Conservation (phyloP, 1,140 invertebrate species). For the Antheraea mylitta region DNA sequence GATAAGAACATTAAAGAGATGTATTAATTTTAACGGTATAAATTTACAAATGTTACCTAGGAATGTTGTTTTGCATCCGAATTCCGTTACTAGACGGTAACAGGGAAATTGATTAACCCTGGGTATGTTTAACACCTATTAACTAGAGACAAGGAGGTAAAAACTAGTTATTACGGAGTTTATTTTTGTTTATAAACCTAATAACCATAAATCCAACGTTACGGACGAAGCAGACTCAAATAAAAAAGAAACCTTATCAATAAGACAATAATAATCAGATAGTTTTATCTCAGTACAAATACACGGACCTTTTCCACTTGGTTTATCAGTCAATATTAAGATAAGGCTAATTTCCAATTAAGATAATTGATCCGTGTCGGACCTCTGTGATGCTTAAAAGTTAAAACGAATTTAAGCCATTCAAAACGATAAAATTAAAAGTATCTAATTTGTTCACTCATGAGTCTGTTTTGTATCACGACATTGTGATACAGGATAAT, state of each 20-base stretch:
- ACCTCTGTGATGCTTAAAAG: constrained; percentile 45
- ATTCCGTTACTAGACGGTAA: background rate
- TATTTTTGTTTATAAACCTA: background rate
- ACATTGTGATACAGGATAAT: too few relatives aligned
- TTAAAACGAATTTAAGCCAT: constrained; percentile 15
- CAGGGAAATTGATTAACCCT: background rate
- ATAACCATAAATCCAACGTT: background rate
- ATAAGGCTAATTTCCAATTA: constrained; percentile 64
- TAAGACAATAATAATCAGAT: background rate
- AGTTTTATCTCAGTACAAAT: constrained; percentile 10
- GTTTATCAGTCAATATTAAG: constrained; percentile 48
- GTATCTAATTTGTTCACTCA: background rate
- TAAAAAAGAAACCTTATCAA: background rate
- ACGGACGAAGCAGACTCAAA: background rate
- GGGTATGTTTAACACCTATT: background rate
- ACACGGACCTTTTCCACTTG: constrained; percentile 27
- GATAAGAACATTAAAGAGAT: background rate
- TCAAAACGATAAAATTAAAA: constrained; percentile 3
- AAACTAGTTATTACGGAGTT: background rate
- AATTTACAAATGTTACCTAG: background rate
- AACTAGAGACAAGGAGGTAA: background rate
- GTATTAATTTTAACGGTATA: background rate
- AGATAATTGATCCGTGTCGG: constrained; percentile 63
- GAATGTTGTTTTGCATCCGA: background rate
- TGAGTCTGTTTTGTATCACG: background rate